phyloP scores from a whole-genome alignment of 1,140 invertebrate species.

The Drosophila eugracilis region DNA sequence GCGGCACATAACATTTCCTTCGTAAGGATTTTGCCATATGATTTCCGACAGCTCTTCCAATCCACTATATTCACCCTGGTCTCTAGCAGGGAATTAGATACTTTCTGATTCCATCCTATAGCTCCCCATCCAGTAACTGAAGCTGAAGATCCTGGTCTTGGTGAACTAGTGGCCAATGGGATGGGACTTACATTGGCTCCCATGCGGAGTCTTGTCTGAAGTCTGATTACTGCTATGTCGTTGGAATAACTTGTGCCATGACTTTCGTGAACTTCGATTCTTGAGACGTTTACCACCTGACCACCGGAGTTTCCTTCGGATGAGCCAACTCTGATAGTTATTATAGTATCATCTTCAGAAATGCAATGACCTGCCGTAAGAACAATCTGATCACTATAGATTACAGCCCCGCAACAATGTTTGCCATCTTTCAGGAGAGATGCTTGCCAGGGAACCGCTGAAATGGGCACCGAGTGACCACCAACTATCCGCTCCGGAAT shows the following conservation, averaged over 20 bases:
- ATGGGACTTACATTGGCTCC: slow-evolving; percentile 8
- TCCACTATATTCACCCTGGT: background rate
- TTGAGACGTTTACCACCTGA: background rate
- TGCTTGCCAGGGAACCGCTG: slow-evolving; percentile 14
- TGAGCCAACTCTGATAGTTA: slow-evolving; percentile 14
- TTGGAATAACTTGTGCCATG: slow-evolving; percentile 2
- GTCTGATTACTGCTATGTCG: slow-evolving; percentile 55
- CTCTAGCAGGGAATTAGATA: background rate
- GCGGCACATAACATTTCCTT: slow-evolving; percentile 80
- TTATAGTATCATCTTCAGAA: too few species aligned
- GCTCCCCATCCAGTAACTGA: slow-evolving; percentile 10
- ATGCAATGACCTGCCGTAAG: slow-evolving; percentile 20
- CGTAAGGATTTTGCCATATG: background rate
- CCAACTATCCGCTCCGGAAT: slow-evolving; percentile 8
- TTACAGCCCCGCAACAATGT: background rate
- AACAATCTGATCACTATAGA: slow-evolving; percentile 12
- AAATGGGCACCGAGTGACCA: background rate
- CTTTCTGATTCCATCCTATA: accelerated
- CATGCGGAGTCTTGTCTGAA: slow-evolving; percentile 6
- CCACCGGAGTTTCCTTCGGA: background rate
- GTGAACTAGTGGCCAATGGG: slow-evolving; percentile 11
- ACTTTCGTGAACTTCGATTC: background rate
- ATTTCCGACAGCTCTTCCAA: background rate
- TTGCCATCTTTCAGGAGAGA: background rate
- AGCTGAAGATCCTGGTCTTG: slow-evolving; percentile 24